Evolutionary conservation across 2,797 vertebrate species (phyloP).

Genomic region (Selene dorsalis): DNA sequence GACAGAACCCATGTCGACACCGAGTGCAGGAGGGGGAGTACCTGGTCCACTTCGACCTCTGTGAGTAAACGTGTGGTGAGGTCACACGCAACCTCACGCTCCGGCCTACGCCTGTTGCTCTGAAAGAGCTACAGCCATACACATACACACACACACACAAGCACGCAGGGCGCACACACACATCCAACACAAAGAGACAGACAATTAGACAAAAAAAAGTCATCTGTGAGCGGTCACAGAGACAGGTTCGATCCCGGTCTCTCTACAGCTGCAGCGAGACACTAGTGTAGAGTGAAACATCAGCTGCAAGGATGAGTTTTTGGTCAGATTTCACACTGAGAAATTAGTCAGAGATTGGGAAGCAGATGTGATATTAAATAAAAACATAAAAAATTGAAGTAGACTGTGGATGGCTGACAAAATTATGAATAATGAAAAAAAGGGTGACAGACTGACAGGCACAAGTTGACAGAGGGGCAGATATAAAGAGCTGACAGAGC

Average conservation of each 20-base stretch:
- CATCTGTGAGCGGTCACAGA: slow-evolving; percentile 23
- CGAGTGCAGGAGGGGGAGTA: slow-evolving; percentile 68
- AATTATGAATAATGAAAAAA: slow-evolving; percentile 10
- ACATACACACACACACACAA: slow-evolving; percentile 65
- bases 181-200: slow-evolving; percentile 59
- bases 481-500: slow-evolving; percentile 37
- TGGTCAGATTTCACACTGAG: slow-evolving; percentile 27
- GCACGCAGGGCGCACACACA: slow-evolving; percentile 54
- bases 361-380: slow-evolving; percentile 22
- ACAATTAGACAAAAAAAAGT: slow-evolving; percentile 62
- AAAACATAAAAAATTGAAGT: slow-evolving; percentile 27
- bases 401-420: neutral
- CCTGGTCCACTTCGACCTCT: slow-evolving; percentile 92
- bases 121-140: slow-evolving; percentile 92
- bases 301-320: neutral
- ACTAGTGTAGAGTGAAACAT: neutral
- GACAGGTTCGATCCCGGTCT: slow-evolving; percentile 9
- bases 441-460: slow-evolving; percentile 34
- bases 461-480: slow-evolving; percentile 7
- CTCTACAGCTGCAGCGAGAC: slow-evolving; percentile 11
- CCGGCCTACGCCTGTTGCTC: slow-evolving; percentile 83
- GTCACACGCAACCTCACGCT: slow-evolving; percentile 83
- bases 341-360: slow-evolving; percentile 15
- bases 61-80: slow-evolving; percentile 86
- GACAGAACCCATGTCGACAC: slow-evolving; percentile 72